phyloP scores from a whole-genome alignment of 2,113 vertebrate genomes.

The Mirza zaza region DNA sequence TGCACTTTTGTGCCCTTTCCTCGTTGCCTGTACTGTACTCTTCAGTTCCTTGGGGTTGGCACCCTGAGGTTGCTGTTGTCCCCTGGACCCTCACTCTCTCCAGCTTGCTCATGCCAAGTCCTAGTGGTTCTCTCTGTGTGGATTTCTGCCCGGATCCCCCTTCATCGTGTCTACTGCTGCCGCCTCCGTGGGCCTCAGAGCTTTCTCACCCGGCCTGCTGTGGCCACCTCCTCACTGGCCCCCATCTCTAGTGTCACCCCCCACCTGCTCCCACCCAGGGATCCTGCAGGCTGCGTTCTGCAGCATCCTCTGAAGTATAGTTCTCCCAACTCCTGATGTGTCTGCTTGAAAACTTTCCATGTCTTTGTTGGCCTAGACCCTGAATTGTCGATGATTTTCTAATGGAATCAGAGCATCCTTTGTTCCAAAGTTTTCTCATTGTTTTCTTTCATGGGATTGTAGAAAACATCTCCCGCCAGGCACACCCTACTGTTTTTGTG shows the following conservation, averaged over 20 bases:
- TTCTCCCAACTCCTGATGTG: neutral
- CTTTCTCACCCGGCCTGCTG: neutral
- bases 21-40: neutral
- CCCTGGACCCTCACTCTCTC: neutral
- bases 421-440: conserved; percentile 75
- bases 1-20: neutral
- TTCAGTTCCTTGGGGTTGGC: neutral
- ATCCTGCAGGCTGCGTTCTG: neutral
- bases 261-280: neutral
- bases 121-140: neutral
- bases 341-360: conserved; percentile 43
- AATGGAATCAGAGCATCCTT: conserved; percentile 65
- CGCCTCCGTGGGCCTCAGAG: fast-evolving
- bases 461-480: conserved; percentile 73
- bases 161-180: neutral
- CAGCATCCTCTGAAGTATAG: neutral
- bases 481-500: conserved; percentile 78
- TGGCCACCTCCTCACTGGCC: neutral
- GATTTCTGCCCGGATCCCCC: neutral
- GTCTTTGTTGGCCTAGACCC: conserved; percentile 47
- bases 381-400: conserved; percentile 54
- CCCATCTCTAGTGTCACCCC: neutral
- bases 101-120: neutral
- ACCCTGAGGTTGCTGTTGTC: neutral
- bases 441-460: conserved; percentile 68